These are phyloP conservation scores for Melipona beecheii DNA, from an alignment of 2,888 invertebrate genomes.

Conservation along the genomic window DNA sequence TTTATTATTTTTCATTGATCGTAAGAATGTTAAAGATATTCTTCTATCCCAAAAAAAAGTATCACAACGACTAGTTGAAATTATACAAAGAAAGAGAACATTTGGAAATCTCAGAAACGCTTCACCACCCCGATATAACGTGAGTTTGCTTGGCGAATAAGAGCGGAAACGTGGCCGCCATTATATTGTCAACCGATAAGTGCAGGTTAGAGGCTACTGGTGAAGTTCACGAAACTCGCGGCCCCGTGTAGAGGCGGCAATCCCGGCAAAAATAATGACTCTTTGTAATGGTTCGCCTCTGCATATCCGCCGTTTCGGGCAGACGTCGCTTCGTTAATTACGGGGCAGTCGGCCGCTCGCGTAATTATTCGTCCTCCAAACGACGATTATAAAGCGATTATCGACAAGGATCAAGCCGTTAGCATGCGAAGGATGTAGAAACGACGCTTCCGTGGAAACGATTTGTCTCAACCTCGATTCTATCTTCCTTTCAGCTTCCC, in stretches of 20 bases:
- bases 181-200: constrained; percentile 61
- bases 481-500: neutral
- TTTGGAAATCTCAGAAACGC: too few relatives aligned
- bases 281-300: constrained; percentile 48
- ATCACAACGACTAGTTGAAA: too few relatives aligned
- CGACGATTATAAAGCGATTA: constrained; percentile 77
- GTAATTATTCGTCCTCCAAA: constrained; percentile 75
- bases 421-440: constrained; percentile 26
- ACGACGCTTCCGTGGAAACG: constrained; percentile 52
- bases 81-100: too few relatives aligned
- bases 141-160: neutral
- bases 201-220: constrained; percentile 45
- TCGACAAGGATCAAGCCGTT: constrained; percentile 69
- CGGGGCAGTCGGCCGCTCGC: constrained; percentile 59
- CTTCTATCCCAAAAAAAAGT: too few relatives aligned
- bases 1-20: too few relatives aligned
- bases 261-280: constrained; percentile 59
- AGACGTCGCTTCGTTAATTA: constrained; percentile 65
- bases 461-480: constrained; percentile 12
- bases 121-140: too few relatives aligned
- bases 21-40: too few relatives aligned
- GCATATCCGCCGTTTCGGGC: constrained; percentile 64
- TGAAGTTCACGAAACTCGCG: constrained; percentile 27
- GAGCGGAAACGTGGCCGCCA: constrained; percentile 1
- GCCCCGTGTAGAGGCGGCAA: constrained; percentile 15